phyloP scores from a whole-genome alignment of 2,888 invertebrate species.

The Cataglyphis cursor region DNA sequence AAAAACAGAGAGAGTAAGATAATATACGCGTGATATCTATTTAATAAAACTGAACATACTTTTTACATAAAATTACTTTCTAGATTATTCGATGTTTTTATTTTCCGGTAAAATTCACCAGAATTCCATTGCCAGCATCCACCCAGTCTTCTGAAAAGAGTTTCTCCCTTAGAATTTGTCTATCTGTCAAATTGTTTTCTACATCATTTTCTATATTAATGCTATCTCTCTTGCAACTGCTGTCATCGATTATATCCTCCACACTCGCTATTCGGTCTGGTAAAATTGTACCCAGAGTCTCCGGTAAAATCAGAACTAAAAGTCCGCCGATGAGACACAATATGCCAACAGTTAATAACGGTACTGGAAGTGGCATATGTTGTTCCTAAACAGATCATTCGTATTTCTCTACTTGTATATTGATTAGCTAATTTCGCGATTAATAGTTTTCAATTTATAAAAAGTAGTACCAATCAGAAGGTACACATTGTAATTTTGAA shows the following conservation, averaged over 20 bases:
- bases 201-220: constrained; percentile 49
- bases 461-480: not conserved
- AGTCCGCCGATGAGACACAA: constrained; percentile 77
- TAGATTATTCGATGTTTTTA: constrained; percentile 71
- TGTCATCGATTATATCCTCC: constrained; percentile 53
- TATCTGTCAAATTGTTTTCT: constrained; percentile 70
- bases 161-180: constrained; percentile 80
- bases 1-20: not conserved
- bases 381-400: constrained; percentile 69
- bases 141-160: constrained; percentile 84
- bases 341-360: constrained; percentile 74
- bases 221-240: constrained; percentile 23
- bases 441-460: not conserved
- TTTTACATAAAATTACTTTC: not conserved
- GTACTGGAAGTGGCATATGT: constrained; percentile 70
- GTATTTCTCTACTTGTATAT: not conserved
- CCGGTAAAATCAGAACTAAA: constrained; percentile 77
- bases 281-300: constrained; percentile 76
- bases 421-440: not conserved
- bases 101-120: constrained; percentile 82
- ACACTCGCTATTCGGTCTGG: constrained; percentile 79
- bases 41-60: not conserved
- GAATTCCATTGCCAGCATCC: constrained; percentile 83
- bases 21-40: not conserved
- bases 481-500: not conserved